A percentile compares a stretch with the other conserved stretches of the same genome.
These are phyloP conservation scores for Acanthoscelides obtectus DNA, from an alignment of 2,888 invertebrate genomes.

Conservation along the genomic window DNA sequence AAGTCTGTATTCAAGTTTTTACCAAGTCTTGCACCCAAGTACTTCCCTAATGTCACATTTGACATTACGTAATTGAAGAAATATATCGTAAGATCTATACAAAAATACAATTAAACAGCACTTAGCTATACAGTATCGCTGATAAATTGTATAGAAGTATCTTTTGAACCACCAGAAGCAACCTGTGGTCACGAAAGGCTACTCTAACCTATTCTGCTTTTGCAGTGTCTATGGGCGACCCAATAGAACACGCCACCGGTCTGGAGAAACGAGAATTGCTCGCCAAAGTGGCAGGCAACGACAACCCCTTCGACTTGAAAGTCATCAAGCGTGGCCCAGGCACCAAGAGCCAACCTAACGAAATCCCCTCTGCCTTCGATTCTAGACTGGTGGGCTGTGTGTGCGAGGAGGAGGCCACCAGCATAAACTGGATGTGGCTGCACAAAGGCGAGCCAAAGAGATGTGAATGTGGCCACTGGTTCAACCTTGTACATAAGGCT, in stretches of 20 bases:
- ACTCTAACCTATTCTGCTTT: constrained; percentile 18
- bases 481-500: constrained; percentile 79
- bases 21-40: constrained; percentile 45
- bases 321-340: constrained; percentile 73
- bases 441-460: constrained; percentile 85
- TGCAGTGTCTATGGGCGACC: constrained; percentile 73
- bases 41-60: constrained; percentile 48
- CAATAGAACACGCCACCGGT: constrained; percentile 90
- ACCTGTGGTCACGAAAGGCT: neutral
- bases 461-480: constrained; percentile 97
- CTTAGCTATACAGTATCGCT: neutral
- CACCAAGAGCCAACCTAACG: constrained; percentile 79
- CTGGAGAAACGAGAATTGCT: constrained; percentile 86
- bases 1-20: constrained; percentile 40
- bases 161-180: neutral
- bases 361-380: constrained; percentile 86
- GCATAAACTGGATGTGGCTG: constrained; percentile 93
- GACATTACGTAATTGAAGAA: constrained; percentile 41
- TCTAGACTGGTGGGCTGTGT: constrained; percentile 91
- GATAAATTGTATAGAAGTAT: neutral
- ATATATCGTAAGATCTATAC: constrained; percentile 1
- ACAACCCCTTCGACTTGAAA: constrained; percentile 82
- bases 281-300: constrained; percentile 81
- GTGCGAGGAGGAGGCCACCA: constrained; percentile 90
- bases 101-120: neutral